These are phyloP conservation scores for Coleophora flavipennella DNA, from an alignment of 2,888 invertebrate species.

Conservation along the genomic window DNA sequence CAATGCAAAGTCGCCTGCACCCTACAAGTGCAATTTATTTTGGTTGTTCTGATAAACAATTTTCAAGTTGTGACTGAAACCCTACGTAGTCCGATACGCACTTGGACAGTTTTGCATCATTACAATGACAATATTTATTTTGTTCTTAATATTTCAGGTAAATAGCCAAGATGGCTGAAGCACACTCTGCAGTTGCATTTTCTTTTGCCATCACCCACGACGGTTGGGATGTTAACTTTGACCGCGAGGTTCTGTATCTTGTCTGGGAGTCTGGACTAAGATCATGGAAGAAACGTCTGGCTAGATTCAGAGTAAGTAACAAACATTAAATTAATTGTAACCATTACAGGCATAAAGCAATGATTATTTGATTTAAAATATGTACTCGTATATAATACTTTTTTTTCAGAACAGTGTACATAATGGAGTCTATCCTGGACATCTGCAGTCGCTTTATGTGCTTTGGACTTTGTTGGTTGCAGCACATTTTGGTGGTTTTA, in stretches of 20 bases:
- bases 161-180: conserved; percentile 97
- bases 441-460: conserved; percentile 89
- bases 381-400: too few species aligned
- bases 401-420: conserved; percentile 90
- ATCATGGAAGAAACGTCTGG: conserved; percentile 95
- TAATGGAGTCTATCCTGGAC: conserved; percentile 97
- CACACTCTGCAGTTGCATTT: conserved; percentile 97
- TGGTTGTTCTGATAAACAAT: conserved; percentile 31
- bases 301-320: conserved; percentile 86
- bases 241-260: conserved; percentile 94
- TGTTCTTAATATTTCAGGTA: conserved; percentile 9
- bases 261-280: conserved; percentile 96
- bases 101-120: too few species aligned
- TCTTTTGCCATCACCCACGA: conserved; percentile 98
- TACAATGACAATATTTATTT: too few species aligned
- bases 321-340: neutral
- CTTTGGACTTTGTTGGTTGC: conserved; percentile 85
- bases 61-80: too few species aligned
- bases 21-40: too few species aligned
- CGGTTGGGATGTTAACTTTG: conserved; percentile 98
- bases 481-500: conserved; percentile 84
- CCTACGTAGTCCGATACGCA: too few species aligned
- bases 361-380: too few species aligned
- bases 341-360: too few species aligned
- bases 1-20: too few species aligned